A percentile compares a stretch with the other conserved stretches of the same genome.
phyloP scores from a whole-genome alignment of 2,797 vertebrate species.

The Iguana delicatissima region DNA sequence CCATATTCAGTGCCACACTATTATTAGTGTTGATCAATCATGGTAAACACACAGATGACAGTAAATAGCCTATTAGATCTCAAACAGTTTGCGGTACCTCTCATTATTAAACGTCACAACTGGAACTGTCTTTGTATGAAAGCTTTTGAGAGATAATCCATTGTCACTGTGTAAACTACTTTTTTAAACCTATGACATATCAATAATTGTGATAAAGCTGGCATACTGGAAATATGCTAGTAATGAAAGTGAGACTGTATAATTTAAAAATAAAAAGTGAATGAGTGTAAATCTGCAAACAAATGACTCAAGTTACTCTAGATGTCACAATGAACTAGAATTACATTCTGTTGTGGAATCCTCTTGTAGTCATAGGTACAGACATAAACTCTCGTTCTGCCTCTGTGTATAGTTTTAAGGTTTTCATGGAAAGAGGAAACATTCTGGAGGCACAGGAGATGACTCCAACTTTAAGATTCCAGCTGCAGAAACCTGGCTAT shows the following conservation, averaged over 20 bases:
- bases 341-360: constrained; percentile 1
- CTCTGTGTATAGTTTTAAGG: too few species aligned
- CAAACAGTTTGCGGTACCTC: constrained; percentile 22
- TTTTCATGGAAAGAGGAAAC: too few species aligned
- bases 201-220: constrained; percentile 53
- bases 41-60: neutral
- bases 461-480: too few species aligned
- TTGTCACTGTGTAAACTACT: constrained; percentile 25
- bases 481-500: too few species aligned
- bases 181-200: constrained; percentile 48
- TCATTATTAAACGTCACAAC: constrained; percentile 48
- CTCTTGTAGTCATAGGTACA: too few species aligned
- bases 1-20: constrained; percentile 17
- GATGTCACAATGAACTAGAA: constrained; percentile 43
- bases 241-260: constrained; percentile 22
- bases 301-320: constrained; percentile 44
- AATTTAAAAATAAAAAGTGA: constrained; percentile 36
- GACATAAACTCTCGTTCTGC: too few species aligned
- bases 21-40: constrained; percentile 22
- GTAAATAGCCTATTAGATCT: neutral
- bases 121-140: constrained; percentile 38
- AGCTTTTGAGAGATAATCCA: constrained; percentile 57
- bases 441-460: too few species aligned
- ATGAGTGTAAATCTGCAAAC: constrained; percentile 60
- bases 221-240: constrained; percentile 47